phyloP scores from a whole-genome alignment of 37 sponge, comb jelly and placozoan genomes.

The Cliona cf. orientalis region DNA sequence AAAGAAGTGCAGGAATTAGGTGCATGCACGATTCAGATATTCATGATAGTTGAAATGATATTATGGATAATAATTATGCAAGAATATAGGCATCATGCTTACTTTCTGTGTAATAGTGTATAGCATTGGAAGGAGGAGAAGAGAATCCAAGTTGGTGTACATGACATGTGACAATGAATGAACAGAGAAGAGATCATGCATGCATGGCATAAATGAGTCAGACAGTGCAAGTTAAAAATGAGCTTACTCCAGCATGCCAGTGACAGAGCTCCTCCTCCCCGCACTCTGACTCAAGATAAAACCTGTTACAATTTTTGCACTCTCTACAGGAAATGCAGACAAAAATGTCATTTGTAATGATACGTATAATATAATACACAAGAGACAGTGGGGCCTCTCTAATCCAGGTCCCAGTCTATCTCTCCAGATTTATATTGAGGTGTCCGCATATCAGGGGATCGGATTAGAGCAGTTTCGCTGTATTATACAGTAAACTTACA shows the following conservation, averaged over 20 bases:
- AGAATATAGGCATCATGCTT: too few relatives aligned
- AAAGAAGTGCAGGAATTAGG: too few relatives aligned
- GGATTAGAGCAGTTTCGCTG: too few relatives aligned
- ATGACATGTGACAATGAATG: slow-evolving; percentile 15
- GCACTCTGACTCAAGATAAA: slow-evolving; percentile 60
- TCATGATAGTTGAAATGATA: too few relatives aligned
- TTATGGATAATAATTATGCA: too few relatives aligned
- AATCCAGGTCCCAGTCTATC: too few relatives aligned
- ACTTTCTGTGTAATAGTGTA: slow-evolving; percentile 17
- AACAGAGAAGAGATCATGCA: neutral
- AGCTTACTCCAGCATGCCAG: slow-evolving; percentile 73
- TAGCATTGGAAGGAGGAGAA: slow-evolving; percentile 6
- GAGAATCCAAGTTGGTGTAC: neutral
- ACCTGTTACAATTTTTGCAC: slow-evolving; percentile 57
- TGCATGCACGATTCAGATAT: too few relatives aligned
- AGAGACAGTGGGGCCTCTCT: too few relatives aligned
- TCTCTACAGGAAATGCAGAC: slow-evolving; percentile 30
- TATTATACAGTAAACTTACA: too few relatives aligned
- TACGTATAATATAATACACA: neutral
- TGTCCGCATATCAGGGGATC: too few relatives aligned
- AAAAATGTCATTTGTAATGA: neutral
- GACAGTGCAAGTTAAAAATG: neutral
- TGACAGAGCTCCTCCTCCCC: slow-evolving; percentile 8
- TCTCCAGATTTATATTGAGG: too few relatives aligned
- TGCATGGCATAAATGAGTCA: neutral